Conservation (phyloP, 2,113 vertebrate species). For the Vidua macroura region DNA sequence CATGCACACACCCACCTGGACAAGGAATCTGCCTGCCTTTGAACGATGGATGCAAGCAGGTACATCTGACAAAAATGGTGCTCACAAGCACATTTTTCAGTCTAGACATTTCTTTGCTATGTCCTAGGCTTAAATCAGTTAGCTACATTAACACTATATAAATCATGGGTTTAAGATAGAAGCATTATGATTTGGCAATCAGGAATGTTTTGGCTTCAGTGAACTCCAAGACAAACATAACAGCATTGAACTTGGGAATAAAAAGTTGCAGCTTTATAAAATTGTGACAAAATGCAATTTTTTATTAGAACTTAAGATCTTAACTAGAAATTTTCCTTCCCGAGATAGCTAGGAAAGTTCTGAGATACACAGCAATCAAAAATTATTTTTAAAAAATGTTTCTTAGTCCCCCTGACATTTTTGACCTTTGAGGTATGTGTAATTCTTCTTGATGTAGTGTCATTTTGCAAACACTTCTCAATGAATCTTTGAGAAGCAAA, state of each 20-base stretch:
- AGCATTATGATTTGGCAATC: constrained; percentile 6
- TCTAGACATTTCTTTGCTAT: neutral
- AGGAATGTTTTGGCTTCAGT: neutral
- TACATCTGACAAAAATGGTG: neutral
- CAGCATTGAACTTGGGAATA: neutral
- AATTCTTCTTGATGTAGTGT: neutral
- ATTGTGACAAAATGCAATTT: neutral
- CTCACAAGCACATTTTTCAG: neutral
- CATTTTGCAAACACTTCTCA: neutral
- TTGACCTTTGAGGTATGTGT: neutral
- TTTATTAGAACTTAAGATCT: neutral
- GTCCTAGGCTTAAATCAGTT: neutral
- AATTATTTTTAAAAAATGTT: neutral
- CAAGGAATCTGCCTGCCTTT: neutral
- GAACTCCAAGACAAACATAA: constrained; percentile 25
- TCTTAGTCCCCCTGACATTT: neutral
- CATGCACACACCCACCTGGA: neutral
- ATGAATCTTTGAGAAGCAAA: neutral
- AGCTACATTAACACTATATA: neutral
- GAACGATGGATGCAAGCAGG: neutral
- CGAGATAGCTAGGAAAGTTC: neutral
- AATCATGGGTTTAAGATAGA: neutral
- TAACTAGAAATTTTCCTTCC: neutral
- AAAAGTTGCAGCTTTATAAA: neutral
- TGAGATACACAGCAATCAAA: neutral